Evolutionary conservation across 2,797 vertebrate species (phyloP), one percentile per base, ranked within the genome.

Genomic region (Typhlichthys eigenmanni): DNA sequence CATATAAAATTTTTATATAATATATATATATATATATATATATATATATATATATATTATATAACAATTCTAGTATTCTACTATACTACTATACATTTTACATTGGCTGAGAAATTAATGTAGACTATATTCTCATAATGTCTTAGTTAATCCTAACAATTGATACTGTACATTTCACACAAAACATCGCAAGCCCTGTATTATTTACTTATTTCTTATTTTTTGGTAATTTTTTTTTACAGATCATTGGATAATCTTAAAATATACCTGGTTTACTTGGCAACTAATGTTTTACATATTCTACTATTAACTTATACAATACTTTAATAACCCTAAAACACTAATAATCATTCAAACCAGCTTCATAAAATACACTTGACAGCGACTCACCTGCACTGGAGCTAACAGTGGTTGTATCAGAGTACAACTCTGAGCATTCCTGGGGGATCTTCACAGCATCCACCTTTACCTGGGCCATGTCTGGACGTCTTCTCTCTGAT

Each of bases 341-440:
- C 24, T 3, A 24, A 13, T 13, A 55, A 13, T n/a, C 7, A 56
- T 4, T 4, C 12, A 13, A 32, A 17, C 14, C 29, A 43, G 2
- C 24, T 13, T 48, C 34, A 24, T 56, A 13, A 13, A 32, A 32
- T 19, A 11, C 13, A 29, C 4, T 34, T 12, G 2, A 5, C 3
- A 7, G 3, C 13, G 38, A 75, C 89, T 88, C 81, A 93, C 92
- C 92, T 88, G 87, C 90, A 0, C 84, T 93, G 74, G 92, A 92
- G 87, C 88, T 93, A 71, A 93, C 91, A 0, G 89, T 87, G 0
- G 82, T 85, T 80, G 87, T 79, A 9, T 93, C 91, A 1, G 91
- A 84, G 73, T 86, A 92, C 29, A 89, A 56, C 5, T 92, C 85
- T 4, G 77, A 63, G 75, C 82, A 89, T 62, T 83, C 86, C 68